A percentile compares a stretch with the other conserved stretches of the same genome.
Evolutionary conservation across 2,797 vertebrate species (phyloP).

Genomic region (Semaprochilodus insignis): DNA sequence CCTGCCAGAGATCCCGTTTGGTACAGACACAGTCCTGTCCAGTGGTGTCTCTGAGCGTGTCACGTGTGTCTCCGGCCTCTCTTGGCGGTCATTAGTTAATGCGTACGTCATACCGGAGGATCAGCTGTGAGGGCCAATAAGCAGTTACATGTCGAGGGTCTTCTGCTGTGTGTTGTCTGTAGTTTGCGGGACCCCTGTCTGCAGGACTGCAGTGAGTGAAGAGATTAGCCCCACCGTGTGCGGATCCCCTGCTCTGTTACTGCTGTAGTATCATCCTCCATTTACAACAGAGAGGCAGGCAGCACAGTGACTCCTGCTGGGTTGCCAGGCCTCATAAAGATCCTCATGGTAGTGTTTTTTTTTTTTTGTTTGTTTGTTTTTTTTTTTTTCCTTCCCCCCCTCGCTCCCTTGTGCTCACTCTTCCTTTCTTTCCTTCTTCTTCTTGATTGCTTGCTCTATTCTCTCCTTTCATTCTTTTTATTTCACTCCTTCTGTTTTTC

Average conservation of each 20-base stretch:
- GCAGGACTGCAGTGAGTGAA: too few species aligned
- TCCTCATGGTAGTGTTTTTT: background rate
- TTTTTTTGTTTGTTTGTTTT: too few species aligned
- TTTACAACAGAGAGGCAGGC: background rate
- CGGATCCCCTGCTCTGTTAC: background rate
- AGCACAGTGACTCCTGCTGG: constrained; percentile 34
- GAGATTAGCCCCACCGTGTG: background rate
- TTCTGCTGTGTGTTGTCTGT: background rate
- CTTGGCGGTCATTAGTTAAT: too few species aligned
- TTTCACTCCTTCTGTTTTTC: background rate
- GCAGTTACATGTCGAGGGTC: too few species aligned
- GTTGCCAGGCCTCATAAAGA: constrained; percentile 19
- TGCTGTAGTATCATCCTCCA: constrained; percentile 9
- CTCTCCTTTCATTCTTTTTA: background rate
- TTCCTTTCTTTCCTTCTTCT: background rate
- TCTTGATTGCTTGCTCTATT: background rate
- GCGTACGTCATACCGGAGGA: too few species aligned
- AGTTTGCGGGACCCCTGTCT: too few species aligned
- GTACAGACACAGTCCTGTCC: too few species aligned
- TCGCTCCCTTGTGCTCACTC: background rate
- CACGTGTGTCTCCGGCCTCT: too few species aligned
- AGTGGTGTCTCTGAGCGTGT: too few species aligned
- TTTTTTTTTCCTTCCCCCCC: background rate
- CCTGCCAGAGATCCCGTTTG: background rate
- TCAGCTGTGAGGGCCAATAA: too few species aligned